phyloP scores from a whole-genome alignment of 37 sponge, comb jelly and placozoan genomes.

The Theonella swinhoei region DNA sequence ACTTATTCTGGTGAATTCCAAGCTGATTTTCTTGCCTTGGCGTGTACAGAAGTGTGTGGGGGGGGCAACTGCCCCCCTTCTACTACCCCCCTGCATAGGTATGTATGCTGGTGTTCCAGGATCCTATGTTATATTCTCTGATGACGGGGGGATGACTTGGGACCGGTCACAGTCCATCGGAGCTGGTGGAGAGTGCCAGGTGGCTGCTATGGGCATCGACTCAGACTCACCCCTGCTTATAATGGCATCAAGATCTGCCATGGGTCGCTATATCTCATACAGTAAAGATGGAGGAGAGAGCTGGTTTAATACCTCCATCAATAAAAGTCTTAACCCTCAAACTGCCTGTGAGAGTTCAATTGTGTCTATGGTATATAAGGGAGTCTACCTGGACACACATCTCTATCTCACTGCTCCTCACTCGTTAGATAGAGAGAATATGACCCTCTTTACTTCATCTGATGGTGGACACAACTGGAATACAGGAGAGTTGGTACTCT shows the following conservation, averaged over 20 bases:
- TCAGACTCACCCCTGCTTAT: neutral
- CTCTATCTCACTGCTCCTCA: constrained; percentile 17
- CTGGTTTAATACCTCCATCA: neutral
- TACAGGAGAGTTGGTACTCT: neutral
- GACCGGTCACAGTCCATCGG: neutral
- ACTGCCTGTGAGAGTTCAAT: constrained; percentile 8
- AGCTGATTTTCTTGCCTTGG: too few relatives aligned
- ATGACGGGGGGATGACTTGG: constrained; percentile 29
- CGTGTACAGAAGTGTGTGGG: too few relatives aligned
- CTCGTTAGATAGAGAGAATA: neutral
- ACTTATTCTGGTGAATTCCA: too few relatives aligned
- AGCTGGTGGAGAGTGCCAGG: constrained; percentile 18
- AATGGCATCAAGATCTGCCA: neutral
- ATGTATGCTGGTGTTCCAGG: constrained; percentile 22
- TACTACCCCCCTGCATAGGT: constrained; percentile 10
- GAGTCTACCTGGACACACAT: constrained; percentile 14
- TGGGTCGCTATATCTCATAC: neutral
- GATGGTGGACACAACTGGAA: constrained; percentile 13
- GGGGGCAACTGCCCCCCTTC: too few relatives aligned
- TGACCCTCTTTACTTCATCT: constrained; percentile 22
- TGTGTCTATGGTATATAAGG: neutral
- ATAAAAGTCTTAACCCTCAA: constrained; percentile 1
- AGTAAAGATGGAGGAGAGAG: constrained; percentile 29
- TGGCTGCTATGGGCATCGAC: constrained; percentile 1
- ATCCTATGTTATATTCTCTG: constrained; percentile 23